phyloP scores from a whole-genome alignment of 2,888 invertebrate genomes.

The Pyrrhia umbra region DNA sequence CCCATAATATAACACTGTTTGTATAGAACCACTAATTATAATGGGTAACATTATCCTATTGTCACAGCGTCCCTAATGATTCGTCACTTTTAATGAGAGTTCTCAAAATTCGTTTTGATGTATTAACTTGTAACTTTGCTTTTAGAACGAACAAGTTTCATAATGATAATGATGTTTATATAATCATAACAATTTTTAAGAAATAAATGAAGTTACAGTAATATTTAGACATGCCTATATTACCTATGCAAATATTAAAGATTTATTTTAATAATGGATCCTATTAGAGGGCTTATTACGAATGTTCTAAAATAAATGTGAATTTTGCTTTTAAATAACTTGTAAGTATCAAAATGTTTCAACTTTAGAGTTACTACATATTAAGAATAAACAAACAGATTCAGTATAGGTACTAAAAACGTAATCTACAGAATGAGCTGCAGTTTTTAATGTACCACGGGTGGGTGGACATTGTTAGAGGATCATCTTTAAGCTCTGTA shows the following conservation, averaged over 20 bases:
- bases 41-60: conserved; percentile 77
- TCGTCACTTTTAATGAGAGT: conserved; percentile 77
- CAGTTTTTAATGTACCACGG: conserved; percentile 41
- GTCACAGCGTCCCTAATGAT: conserved; percentile 71
- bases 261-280: no score
- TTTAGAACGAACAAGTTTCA: conserved; percentile 52
- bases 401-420: not conserved
- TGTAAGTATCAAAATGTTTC: no score
- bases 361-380: no score
- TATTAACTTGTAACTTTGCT: conserved; percentile 63
- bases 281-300: no score
- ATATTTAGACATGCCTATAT: no score
- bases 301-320: no score
- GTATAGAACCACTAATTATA: conserved; percentile 62
- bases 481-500: conserved; percentile 73
- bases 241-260: no score
- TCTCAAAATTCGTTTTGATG: conserved; percentile 60
- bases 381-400: no score
- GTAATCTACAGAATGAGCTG: conserved; percentile 43
- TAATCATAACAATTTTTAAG: not conserved
- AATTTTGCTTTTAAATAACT: no score
- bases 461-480: conserved; percentile 53
- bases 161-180: conserved; percentile 19
- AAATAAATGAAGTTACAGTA: not conserved
- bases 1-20: conserved; percentile 7